phyloP scores from a whole-genome alignment of 2,113 vertebrate species.

The Nothobranchius furzeri region DNA sequence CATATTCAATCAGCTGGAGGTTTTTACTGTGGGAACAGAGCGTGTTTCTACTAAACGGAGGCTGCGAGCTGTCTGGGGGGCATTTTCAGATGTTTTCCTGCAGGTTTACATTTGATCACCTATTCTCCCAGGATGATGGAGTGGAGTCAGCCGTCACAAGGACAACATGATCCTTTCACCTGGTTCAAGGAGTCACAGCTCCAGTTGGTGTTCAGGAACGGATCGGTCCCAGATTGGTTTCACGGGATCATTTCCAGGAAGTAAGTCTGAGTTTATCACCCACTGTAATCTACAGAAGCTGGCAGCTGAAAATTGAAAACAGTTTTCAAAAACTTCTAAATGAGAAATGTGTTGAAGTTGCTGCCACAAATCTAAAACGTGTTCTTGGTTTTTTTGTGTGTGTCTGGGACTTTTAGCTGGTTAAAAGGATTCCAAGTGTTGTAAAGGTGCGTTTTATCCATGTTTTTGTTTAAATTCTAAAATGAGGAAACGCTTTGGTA shows the following conservation, averaged over 20 bases:
- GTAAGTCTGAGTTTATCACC: conserved; percentile 65
- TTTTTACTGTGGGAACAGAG: not conserved
- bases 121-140: conserved; percentile 58
- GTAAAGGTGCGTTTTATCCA: too few relatives aligned
- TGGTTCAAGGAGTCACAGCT: conserved; percentile 81
- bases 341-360: too few relatives aligned
- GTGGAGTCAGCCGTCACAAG: conserved; percentile 6
- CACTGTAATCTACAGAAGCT: not conserved
- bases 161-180: conserved; percentile 41
- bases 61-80: not conserved
- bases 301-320: conserved; percentile 8
- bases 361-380: too few relatives aligned
- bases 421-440: too few relatives aligned
- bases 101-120: not conserved
- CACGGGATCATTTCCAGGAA: conserved; percentile 84
- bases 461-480: too few relatives aligned
- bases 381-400: too few relatives aligned
- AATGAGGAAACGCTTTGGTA: too few relatives aligned
- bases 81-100: not conserved
- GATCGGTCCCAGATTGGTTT: conserved; percentile 82
- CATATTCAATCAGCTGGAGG: not conserved
- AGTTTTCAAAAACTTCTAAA: not conserved
- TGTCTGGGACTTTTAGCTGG: too few relatives aligned
- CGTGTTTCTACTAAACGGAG: not conserved
- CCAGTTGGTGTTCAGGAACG: conserved; percentile 61